Conservation (phyloP, 2,888 invertebrate species). For the Athalia cordata region DNA sequence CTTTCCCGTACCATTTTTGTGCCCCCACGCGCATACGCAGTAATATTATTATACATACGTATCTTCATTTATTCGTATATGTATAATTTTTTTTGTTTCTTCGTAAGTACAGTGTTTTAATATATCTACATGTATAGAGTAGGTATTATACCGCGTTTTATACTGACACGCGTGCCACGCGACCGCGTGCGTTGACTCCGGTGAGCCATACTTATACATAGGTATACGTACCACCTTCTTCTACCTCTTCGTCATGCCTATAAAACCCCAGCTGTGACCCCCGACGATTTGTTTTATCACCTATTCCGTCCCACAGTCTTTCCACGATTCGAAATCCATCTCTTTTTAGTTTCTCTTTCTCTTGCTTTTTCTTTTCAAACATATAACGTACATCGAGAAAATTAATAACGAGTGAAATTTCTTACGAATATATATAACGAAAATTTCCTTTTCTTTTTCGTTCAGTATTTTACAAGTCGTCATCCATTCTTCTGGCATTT, state of each 20-base stretch:
- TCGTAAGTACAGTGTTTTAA: background rate
- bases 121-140: background rate
- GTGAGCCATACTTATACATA: background rate
- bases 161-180: conserved; percentile 44
- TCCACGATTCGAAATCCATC: background rate
- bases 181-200: conserved; percentile 42
- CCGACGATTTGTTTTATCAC: conserved; percentile 31
- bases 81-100: background rate
- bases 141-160: too few species aligned
- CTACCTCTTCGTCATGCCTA: conserved; percentile 28
- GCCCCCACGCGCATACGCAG: too few species aligned
- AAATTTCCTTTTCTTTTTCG: too few species aligned
- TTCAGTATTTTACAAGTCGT: too few species aligned
- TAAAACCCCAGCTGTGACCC: conserved; percentile 13
- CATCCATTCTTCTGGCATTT: too few species aligned
- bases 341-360: too few species aligned
- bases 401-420: too few species aligned
- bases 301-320: background rate
- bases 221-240: conserved; percentile 1
- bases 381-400: too few species aligned
- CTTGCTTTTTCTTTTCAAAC: too few species aligned
- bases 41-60: too few species aligned
- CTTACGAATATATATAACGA: too few species aligned
- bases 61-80: background rate
- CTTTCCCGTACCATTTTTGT: too few species aligned